These are phyloP conservation scores for Mylabris sibirica DNA, from an alignment of 2,888 invertebrate genomes.

Conservation along the genomic window DNA sequence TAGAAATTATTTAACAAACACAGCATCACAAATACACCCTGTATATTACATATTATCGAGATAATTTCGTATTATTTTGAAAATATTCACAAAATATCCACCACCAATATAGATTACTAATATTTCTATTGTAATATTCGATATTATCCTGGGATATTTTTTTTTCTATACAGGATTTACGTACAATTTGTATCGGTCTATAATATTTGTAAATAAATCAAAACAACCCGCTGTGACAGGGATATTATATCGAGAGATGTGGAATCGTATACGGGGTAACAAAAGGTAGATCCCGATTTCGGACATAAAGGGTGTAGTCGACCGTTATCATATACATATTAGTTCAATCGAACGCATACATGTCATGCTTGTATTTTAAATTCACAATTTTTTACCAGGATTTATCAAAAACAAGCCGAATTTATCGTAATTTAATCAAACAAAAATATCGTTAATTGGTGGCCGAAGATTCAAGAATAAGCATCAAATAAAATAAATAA, in stretches of 20 bases:
- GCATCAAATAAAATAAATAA: neutral
- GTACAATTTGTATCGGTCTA: neutral
- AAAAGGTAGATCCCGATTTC: slow-evolving; percentile 23
- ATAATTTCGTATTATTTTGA: neutral
- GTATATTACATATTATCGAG: too few relatives aligned
- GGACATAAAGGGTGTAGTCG: slow-evolving; percentile 37
- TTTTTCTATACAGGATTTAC: neutral
- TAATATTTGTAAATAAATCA: slow-evolving; percentile 33
- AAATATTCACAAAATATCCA: neutral
- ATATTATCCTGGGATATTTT: neutral
- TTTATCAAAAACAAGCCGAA: too few relatives aligned
- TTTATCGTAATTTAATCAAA: neutral
- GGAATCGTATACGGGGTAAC: slow-evolving; percentile 19
- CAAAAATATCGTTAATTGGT: neutral
- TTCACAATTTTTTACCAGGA: neutral
- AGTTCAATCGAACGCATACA: neutral
- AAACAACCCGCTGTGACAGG: slow-evolving; percentile 31
- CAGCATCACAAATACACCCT: neutral
- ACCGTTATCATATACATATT: slow-evolving; percentile 20
- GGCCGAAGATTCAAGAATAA: neutral
- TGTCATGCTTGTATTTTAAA: neutral
- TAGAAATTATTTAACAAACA: neutral
- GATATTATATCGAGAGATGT: slow-evolving; percentile 34
- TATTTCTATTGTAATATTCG: neutral
- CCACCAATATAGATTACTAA: neutral